Base-by-base conservation (phyloP, 2,888 invertebrate genomes). In the Bimastos eiseni region DNA sequence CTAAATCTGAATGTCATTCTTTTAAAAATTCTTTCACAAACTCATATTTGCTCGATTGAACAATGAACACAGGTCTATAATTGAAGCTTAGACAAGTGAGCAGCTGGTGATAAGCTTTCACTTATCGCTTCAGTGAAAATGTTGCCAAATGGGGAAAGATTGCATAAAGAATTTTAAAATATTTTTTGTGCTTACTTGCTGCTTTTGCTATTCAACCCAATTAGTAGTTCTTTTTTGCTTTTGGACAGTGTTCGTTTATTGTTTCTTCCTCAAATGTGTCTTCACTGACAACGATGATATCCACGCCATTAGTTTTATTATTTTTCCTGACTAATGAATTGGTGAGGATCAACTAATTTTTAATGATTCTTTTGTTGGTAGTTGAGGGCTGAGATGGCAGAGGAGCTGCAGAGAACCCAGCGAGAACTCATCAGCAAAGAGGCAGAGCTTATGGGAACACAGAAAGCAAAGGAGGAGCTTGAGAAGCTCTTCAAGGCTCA, bases 401-500 rank as follows among this genome's bases (percentile, higher is more conserved):
- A 93, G 37, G 90, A 91, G 55, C 91, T 92, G 41, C 92, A 93
- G 91, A 91, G 33, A 37, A 83, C n/a, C 24, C 84, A 88, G 89
- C 24, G 88, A 90, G 44, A 70, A 30, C 24, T 83, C 37, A 84
- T 93, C 83, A 92, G 92, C 44, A 91, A 93, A 89, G 92, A 92
- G 37, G 92, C 93, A 33, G 94, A 94, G 88, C 90, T 94, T 83
- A 92, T 93, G 36, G 93, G 93, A 0, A 91, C 92, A 36, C 92
- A 92, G 83, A 93, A 92, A 83, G 92, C 93, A 34, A 92, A 93
- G 11, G 91, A 92, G 15, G 94, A 94, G 83, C 92, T 94, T 13
- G 93, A 94, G 91, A 92, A 92, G 41, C 92, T 93, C 13, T 92
- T 94, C 33, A 92, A 93, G 88, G 93, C 94, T 17, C 93, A 93